Evolutionary conservation across 2,888 invertebrate species (phyloP).

Genomic region (Luperina nickerlii): DNA sequence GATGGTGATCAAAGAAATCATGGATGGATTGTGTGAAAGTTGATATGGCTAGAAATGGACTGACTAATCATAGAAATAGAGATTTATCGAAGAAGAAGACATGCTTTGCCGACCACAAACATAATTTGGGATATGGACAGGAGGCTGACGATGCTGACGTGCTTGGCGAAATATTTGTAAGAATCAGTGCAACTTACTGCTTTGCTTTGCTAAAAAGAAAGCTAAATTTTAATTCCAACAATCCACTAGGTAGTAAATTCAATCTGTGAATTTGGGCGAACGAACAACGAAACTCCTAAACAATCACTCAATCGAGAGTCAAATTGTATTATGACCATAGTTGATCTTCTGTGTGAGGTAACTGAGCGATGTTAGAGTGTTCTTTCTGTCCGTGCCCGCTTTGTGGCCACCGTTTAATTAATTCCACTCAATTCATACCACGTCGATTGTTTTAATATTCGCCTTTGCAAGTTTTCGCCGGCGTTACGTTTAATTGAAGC

Average conservation of each 20-base stretch:
- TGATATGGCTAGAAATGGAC: not conserved
- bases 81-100: not conserved
- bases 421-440: conserved; percentile 65
- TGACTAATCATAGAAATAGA: no score
- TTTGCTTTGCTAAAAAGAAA: not conserved
- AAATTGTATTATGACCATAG: not conserved
- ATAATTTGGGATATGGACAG: no score
- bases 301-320: not conserved
- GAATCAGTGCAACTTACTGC: not conserved
- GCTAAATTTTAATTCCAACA: not conserved
- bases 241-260: not conserved
- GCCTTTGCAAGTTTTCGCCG: conserved; percentile 59
- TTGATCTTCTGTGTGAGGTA: not conserved
- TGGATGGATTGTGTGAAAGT: not conserved
- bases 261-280: not conserved
- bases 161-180: not conserved
- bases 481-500: conserved; percentile 67
- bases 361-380: not conserved
- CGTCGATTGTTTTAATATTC: conserved; percentile 65
- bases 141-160: not conserved
- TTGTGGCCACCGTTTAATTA: conserved; percentile 59
- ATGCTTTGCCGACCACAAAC: not conserved
- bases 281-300: not conserved
- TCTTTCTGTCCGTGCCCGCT: conserved; percentile 10
- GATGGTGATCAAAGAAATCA: not conserved